These are phyloP conservation scores for Neopelma chrysocephalum DNA, from an alignment of 2,797 vertebrate species.

Conservation along the genomic window DNA sequence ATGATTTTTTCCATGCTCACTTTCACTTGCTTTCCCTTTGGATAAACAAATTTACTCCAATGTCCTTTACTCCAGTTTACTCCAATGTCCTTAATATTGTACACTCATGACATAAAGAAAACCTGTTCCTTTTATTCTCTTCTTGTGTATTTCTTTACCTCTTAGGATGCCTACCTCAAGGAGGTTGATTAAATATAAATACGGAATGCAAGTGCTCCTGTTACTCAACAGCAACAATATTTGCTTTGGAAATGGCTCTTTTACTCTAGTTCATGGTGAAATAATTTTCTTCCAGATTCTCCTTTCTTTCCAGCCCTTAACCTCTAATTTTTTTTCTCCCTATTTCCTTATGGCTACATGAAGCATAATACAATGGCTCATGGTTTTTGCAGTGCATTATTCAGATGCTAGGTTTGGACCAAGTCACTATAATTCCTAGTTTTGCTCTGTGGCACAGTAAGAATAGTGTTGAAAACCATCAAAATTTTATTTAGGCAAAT, in stretches of 20 bases:
- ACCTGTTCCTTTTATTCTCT: neutral
- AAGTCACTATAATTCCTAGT: neutral
- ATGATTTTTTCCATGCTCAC: accelerated
- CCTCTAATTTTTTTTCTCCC: neutral
- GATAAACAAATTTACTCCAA: neutral
- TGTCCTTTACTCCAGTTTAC: neutral
- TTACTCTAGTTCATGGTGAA: neutral
- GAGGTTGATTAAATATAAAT: neutral
- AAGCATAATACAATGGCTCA: neutral
- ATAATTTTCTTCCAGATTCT: neutral
- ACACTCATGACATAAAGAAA: neutral
- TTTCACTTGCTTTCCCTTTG: neutral
- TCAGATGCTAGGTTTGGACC: neutral
- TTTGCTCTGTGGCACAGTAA: neutral
- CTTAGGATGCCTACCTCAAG: neutral
- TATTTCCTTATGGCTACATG: neutral
- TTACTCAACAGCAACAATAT: neutral
- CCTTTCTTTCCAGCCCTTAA: neutral
- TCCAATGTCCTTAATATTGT: neutral
- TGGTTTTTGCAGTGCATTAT: neutral
- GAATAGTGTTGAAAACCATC: neutral
- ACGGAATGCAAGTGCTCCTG: neutral
- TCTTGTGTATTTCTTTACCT: neutral
- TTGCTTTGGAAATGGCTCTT: neutral
- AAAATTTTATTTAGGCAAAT: neutral